Evolutionary conservation across 2,113 vertebrate genomes (phyloP), one percentile per base, ranked within the genome.

Genomic region (Psilopsiagon aymara): DNA sequence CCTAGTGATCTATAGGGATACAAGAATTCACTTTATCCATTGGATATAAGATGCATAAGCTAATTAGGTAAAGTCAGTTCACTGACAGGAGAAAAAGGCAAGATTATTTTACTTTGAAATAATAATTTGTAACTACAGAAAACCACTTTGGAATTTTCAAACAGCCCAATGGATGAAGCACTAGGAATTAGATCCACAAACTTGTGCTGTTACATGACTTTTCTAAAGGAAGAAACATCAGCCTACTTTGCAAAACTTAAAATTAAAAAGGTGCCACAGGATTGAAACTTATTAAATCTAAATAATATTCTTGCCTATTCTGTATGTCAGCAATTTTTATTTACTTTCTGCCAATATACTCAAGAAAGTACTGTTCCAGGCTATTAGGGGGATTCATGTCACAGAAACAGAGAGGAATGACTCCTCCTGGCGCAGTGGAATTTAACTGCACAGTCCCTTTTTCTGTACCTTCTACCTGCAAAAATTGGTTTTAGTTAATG

Each of bases 341-440:
- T 95, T 95, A 92, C 53, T 91, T 95, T 95, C 75, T 63, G 75
- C 37, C 76, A 82, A 68, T 79, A 84, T 49, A 75, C 66, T 76
- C 35, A 89, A 91, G 77, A 86, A 95, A 92, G 37, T 62, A 87
- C 64, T 85, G 83, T 87, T 96, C 74, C 83, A 83, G 71, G 83
- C 94, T 92, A 57, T 88, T 94, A 96, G 49, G 84, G 84, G 86
- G 80, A 96, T 57, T 94, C 91, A 69, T 5, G 12, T n/a, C 84
- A 77, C 4, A 1, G 91, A 82, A 84, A 69, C 62, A 69, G 86
- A 76, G 35, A 46, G 29, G 77, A 96, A 96, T 85, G 76, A 84
- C 64, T 94, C 92, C 94, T 97, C 18, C 91, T 93, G 92, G 91
- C 89, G 63, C 67, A 95, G 83, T 89, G 91, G 94, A 94, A 93